Evolutionary conservation across 2,888 invertebrate genomes (phyloP), one percentile per base, ranked within the genome.

Genomic region (Amiota communis): DNA sequence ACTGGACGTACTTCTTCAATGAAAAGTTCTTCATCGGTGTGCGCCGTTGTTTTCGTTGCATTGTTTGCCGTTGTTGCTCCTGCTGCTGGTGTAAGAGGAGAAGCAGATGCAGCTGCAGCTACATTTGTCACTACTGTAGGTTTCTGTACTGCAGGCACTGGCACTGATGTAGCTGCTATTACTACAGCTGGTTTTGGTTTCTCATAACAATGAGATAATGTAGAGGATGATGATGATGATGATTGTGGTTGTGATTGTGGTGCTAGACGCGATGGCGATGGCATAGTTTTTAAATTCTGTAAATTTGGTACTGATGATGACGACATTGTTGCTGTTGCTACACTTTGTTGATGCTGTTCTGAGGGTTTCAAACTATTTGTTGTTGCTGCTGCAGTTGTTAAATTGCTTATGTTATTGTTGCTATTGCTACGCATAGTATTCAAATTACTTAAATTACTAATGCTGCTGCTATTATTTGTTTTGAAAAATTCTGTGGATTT

Each of bases 1-100:
- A 84, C 81, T 12, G 90, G 90, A 46, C 89, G 86, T 71, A 89
- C 85, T 77, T 90, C 90, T 74, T 89, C 89, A 71, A 90, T 89
- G 76, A 87, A 88, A 17, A 89, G 80, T 72, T 90, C 90, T 59
- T 90, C 90, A 53, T 89, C 89, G 63, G 86, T 84, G 47, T 75
- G 80, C 6, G 36, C 8, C 4, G 53, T n/a, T 23, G 23, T 36
- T 36, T 2, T 36, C 36, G 75, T 23, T 72, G 79, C 51, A 67
- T 74, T 57, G 71, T 46, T 15, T 51, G 74, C 13, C 72, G 70
- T 15, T 51, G 74, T 11, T 73, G 70, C 59, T 78, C 74, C n/a
- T 72, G 70, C 13, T 73, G 70, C 63, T 78, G 76, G 13, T 71
- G 70, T 1, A 15, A n/a, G 15, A 67, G 70, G 12, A 15, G 57